These are phyloP conservation scores for Laspeyria flexula DNA, from an alignment of 2,888 invertebrate species.

Conservation along the genomic window DNA sequence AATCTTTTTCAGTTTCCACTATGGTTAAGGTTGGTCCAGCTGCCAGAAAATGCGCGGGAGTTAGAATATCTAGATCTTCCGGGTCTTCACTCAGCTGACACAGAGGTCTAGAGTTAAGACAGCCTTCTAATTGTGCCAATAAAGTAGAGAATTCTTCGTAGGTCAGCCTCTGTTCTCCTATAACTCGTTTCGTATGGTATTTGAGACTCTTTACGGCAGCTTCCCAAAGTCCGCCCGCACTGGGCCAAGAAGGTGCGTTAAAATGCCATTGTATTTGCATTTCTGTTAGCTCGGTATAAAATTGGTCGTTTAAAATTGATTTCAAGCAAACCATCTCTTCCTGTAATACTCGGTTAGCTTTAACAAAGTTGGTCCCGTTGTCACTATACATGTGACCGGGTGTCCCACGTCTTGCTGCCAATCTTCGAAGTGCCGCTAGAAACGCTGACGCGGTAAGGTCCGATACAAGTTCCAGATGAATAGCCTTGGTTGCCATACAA, in stretches of 20 bases:
- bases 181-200: background rate
- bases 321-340: too few relatives aligned
- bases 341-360: background rate
- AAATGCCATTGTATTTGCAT: background rate
- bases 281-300: background rate
- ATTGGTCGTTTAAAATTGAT: background rate
- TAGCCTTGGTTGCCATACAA: background rate
- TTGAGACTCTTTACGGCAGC: background rate
- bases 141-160: background rate
- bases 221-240: background rate
- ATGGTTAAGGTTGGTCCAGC: background rate
- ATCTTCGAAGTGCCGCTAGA: background rate
- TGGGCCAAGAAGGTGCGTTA: background rate
- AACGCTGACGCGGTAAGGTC: background rate
- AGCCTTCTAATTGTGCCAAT: background rate
- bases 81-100: background rate
- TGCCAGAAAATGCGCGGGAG: background rate
- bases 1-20: background rate
- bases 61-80: background rate
- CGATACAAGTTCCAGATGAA: background rate
- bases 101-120: background rate
- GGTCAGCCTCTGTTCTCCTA: background rate
- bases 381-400: too few relatives aligned
- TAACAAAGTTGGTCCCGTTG: background rate
- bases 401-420: background rate